Base-by-base conservation (phyloP, 2,888 invertebrate species). In the Philopedon plagiatum region DNA sequence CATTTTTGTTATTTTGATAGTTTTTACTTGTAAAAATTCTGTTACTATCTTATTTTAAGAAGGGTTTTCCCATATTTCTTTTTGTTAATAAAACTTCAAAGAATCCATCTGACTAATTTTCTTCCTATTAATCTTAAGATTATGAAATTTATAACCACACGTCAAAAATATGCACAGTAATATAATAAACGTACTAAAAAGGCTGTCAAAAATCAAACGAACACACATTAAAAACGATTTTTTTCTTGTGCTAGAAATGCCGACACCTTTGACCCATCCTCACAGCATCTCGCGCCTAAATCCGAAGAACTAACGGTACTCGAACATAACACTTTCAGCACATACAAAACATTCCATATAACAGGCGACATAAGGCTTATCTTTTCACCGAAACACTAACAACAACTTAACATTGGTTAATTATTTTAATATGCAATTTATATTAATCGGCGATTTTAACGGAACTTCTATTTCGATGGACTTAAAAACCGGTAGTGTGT, bases 271-370 rank as follows among this genome's bases (percentile, higher is more conserved):
- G 71, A 71, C 71, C 71, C 54, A 41, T 11, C 18, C 56, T 54
- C 66, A 44, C 61, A 61, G 61, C 62, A 66, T 61, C 66, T 54
- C 51, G 37, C 21, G 64, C 66, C 65, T 46, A 56, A 54, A 66
- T 71, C 71, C 71, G 61, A 66, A 71, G 71, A 71, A 71, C 37
- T 71, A 71, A 66, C 71, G 66, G 71, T 54, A 71, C 21, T n/a
- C 26, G 49, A 54, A 13, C 61, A 71, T 71, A 65, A 71, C 71
- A 71, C 71, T 71, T 65, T 68, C 56, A 51, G 41, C 68, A 44
- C 23, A 44, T 9, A 58, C 21, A 57, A 54, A n/a, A n/a, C n/a
- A n/a, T 34, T 34, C 34, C 57, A 8, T 8, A 37, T 39, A 23
- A 56, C 21, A 21, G 4, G 37, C 61, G 54, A 62, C 51, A 56